Evolutionary conservation across 2,797 vertebrate genomes (phyloP).

Genomic region (Dipus sagitta): DNA sequence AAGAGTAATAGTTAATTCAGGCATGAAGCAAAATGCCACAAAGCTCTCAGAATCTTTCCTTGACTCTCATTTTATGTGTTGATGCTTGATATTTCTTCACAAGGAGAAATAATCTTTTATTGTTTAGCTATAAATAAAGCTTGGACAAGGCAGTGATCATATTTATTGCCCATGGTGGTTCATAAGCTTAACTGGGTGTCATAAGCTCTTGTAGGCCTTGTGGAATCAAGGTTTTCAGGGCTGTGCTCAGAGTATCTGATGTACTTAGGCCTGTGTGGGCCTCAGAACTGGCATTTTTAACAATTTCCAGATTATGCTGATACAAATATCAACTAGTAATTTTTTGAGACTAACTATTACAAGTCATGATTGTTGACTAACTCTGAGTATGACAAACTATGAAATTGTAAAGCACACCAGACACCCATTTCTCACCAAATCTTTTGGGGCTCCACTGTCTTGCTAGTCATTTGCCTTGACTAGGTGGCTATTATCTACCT

Average conservation of each 20-base stretch:
- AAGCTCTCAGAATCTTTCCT: not conserved
- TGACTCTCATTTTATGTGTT: not conserved
- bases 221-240: not conserved
- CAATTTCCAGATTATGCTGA: not conserved
- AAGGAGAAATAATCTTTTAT: not conserved
- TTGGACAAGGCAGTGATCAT: not conserved
- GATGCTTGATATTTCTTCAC: not conserved
- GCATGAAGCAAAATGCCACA: not conserved
- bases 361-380: not conserved
- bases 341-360: not conserved
- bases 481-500: fast-evolving
- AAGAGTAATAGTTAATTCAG: not conserved
- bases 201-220: not conserved
- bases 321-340: not conserved
- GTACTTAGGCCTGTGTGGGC: not conserved
- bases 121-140: not conserved
- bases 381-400: not conserved
- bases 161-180: not conserved
- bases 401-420: not conserved
- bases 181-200: not conserved
- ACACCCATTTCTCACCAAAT: not conserved
- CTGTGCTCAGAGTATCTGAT: not conserved
- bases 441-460: not conserved
- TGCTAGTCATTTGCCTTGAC: not conserved
- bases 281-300: not conserved